Conservation (phyloP, 1,140 invertebrate species). For the Hycleus phaleratus region DNA sequence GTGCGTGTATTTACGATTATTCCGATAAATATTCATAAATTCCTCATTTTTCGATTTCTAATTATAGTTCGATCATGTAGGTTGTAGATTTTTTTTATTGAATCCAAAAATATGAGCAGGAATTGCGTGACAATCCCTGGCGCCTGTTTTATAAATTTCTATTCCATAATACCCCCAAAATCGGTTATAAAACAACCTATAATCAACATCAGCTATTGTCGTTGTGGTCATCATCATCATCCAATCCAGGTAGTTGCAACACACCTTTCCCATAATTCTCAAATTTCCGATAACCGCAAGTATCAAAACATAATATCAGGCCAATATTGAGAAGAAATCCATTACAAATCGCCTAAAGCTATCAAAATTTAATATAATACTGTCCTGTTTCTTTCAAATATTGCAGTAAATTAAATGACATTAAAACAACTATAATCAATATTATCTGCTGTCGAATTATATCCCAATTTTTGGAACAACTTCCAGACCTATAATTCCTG, state of each 20-base stretch:
- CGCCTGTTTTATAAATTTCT: neutral
- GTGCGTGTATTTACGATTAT: constrained; percentile 7
- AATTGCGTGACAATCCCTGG: too few species aligned
- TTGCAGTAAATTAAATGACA: constrained; percentile 19
- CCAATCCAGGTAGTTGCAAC: neutral
- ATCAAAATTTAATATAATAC: too few species aligned
- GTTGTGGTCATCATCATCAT: neutral
- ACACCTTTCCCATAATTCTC: constrained; percentile 15
- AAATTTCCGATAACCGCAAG: constrained; percentile 15
- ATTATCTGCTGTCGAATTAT: constrained; percentile 7
- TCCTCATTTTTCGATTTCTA: constrained; percentile 9
- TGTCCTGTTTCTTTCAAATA: neutral
- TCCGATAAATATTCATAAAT: constrained; percentile 6
- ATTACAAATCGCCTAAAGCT: too few species aligned
- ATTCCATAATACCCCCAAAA: neutral
- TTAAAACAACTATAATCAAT: constrained; percentile 16
- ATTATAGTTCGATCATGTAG: neutral
- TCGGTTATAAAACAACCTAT: neutral
- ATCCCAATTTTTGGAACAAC: neutral
- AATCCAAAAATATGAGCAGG: too few species aligned
- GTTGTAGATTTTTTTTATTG: neutral
- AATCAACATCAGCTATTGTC: neutral
- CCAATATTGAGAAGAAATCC: too few species aligned
- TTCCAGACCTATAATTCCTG: constrained; percentile 13
- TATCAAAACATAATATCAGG: neutral